Conservation (phyloP, 2,797 vertebrate genomes). For the Tinamus major region DNA sequence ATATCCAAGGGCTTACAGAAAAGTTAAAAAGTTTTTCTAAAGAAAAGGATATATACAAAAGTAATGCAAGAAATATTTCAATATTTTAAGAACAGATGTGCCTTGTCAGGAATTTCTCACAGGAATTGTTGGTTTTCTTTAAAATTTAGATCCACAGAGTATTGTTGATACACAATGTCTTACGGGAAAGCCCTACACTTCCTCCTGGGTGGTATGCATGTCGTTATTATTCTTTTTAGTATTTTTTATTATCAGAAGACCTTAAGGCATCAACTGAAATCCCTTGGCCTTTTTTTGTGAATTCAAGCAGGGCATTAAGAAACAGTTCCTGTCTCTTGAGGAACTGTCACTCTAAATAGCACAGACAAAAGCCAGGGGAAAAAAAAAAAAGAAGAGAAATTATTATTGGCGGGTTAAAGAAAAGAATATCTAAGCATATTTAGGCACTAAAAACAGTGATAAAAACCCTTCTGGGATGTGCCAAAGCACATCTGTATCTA, state of each 20-base stretch:
- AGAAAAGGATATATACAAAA: not conserved
- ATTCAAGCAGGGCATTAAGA: not conserved
- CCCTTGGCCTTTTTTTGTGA: not conserved
- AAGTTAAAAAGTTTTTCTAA: not conserved
- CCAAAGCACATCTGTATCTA: not conserved
- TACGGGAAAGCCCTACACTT: not conserved
- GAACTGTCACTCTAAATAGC: not conserved
- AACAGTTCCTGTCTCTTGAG: not conserved
- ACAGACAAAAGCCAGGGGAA: not conserved
- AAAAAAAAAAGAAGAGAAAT: not conserved
- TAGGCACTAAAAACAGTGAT: not conserved
- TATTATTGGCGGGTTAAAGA: not conserved
- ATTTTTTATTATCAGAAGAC: not conserved
- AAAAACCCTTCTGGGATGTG: not conserved
- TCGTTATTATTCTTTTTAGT: not conserved
- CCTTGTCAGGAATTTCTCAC: not conserved
- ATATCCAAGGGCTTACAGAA: not conserved
- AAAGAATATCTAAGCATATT: not conserved
- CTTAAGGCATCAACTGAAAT: not conserved
- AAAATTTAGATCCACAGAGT: not conserved
- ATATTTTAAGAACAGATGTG: not conserved
- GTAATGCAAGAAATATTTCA: not conserved
- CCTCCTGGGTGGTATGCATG: not conserved
- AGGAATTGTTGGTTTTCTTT: not conserved
- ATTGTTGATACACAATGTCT: not conserved